Conservation (phyloP, 2,797 vertebrate species). For the Esox masquinongy region DNA sequence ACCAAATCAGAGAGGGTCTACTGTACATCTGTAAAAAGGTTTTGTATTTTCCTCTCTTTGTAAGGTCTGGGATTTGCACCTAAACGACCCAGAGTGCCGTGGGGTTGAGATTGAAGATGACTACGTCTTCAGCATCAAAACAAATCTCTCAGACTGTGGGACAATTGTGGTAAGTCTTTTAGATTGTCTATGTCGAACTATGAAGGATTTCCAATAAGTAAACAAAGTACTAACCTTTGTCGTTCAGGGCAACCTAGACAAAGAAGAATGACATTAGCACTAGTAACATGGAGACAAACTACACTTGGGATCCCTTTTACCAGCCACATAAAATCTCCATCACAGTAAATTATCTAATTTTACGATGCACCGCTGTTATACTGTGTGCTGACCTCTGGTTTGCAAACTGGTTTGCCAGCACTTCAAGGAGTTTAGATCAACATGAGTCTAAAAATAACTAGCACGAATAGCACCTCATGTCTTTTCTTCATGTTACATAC, state of each 20-base stretch:
- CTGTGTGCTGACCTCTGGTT: conserved; percentile 31
- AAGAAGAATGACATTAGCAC: conserved; percentile 34
- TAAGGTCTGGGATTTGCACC: conserved; percentile 78
- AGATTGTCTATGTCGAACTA: background rate
- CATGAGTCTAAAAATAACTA: conserved; percentile 18
- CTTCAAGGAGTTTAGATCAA: conserved; percentile 11
- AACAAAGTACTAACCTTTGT: conserved; percentile 50
- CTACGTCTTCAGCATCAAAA: conserved; percentile 79
- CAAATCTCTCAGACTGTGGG: conserved; percentile 72
- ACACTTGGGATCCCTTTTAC: conserved; percentile 36
- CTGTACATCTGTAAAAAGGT: background rate
- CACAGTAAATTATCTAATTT: conserved; percentile 55
- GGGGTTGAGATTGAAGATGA: conserved; percentile 65
- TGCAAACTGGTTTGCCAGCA: background rate
- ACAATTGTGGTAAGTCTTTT: conserved; percentile 63
- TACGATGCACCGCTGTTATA: conserved; percentile 45
- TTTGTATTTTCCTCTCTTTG: conserved; percentile 27
- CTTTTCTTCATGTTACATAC: conserved; percentile 19
- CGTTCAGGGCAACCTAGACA: conserved; percentile 50
- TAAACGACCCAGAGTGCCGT: conserved; percentile 71
- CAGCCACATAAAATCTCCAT: conserved; percentile 45
- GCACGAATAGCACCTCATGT: conserved; percentile 20
- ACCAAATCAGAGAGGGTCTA: background rate
- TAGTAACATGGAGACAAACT: conserved; percentile 50
- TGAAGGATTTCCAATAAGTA: conserved; percentile 24